phyloP scores from a whole-genome alignment of 2,113 vertebrate species.

The Jaculus jaculus region DNA sequence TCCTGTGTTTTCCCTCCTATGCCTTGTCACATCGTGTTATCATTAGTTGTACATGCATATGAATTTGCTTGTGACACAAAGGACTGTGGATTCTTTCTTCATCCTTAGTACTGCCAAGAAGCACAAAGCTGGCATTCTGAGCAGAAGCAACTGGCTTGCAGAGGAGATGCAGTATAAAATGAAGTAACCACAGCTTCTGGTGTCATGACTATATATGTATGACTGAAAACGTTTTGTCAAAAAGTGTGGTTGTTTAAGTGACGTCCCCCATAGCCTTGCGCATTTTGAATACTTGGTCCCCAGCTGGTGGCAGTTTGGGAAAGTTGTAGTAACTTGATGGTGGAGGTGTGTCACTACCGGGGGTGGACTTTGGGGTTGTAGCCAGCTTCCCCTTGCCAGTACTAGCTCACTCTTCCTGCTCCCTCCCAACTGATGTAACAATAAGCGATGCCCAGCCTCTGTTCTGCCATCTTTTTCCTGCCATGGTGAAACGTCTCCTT shows the following conservation, averaged over 20 bases:
- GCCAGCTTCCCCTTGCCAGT: no score
- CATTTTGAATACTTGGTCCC: no score
- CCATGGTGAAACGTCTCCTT: no score
- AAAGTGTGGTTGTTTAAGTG: neutral
- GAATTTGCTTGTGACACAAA: neutral
- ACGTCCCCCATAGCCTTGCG: no score
- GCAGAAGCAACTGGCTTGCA: neutral
- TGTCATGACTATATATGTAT: neutral
- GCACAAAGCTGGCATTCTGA: neutral
- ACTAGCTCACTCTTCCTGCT: no score
- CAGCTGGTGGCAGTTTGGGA: no score
- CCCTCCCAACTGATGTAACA: no score
- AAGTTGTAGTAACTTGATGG: no score
- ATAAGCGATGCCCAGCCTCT: no score
- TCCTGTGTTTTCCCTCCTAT: neutral
- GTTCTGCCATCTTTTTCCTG: no score
- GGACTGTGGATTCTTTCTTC: neutral
- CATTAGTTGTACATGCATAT: neutral
- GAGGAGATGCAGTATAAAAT: neutral
- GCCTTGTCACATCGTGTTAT: neutral
- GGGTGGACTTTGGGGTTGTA: no score
- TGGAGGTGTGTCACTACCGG: no score
- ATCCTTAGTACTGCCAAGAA: neutral
- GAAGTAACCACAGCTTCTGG: neutral
- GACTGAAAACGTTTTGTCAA: neutral